phyloP scores from a whole-genome alignment of 2,888 invertebrate genomes.

The Antheraea assamensis region DNA sequence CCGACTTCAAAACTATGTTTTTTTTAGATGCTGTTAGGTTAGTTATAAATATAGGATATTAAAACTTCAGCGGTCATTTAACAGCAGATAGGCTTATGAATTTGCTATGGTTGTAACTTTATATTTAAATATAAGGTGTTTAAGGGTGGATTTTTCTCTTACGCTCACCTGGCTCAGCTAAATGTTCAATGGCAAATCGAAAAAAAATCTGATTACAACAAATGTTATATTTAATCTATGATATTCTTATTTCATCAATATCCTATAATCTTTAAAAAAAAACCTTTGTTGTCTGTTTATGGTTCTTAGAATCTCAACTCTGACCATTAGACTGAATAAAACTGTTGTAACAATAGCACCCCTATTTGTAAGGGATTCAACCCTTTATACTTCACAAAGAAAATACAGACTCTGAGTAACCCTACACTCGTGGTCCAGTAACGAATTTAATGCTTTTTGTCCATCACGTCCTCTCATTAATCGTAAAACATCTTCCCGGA shows the following conservation, averaged over 20 bases:
- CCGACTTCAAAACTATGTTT: too few relatives aligned
- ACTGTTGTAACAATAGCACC: conserved; percentile 28
- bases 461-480: conserved; percentile 62
- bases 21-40: too few relatives aligned
- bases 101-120: too few relatives aligned
- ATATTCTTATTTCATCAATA: background rate
- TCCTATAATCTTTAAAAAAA: background rate
- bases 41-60: too few relatives aligned
- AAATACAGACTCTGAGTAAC: conserved; percentile 39
- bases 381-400: conserved; percentile 18
- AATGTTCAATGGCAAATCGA: too few relatives aligned
- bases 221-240: too few relatives aligned
- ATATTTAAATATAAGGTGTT: too few relatives aligned
- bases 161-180: too few relatives aligned
- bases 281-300: background rate
- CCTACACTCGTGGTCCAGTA: conserved; percentile 60
- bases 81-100: too few relatives aligned
- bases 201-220: too few relatives aligned
- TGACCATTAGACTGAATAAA: conserved; percentile 29
- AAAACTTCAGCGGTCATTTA: too few relatives aligned
- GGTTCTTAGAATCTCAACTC: conserved; percentile 6
- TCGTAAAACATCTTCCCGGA: conserved; percentile 75
- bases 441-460: conserved; percentile 57
- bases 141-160: too few relatives aligned
- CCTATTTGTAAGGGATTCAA: conserved; percentile 22